Evolutionary conservation across 1,140 invertebrate genomes (phyloP), one percentile per base, ranked within the genome.

Genomic region (Ceratina calcarata): DNA sequence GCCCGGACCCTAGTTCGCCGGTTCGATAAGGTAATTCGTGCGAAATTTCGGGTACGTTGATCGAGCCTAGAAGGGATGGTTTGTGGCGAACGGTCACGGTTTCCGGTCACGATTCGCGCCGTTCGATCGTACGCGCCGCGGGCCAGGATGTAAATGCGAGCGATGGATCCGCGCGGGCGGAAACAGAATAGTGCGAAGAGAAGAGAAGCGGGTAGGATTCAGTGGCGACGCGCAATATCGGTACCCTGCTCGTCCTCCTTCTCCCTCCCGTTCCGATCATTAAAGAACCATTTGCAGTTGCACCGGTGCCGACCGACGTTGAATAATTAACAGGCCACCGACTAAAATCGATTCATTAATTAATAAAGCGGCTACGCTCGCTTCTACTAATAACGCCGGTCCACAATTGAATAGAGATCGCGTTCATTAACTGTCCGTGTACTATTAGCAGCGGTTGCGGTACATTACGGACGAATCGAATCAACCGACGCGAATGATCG

Each of bases 381-480:
- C 83, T 72, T 75, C 60, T 84, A 84, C 82, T 85, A 85, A 85
- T 84, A 85, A 85, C 83, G 60, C 67, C 69, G 61, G 73, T 81
- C 83, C 83, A 85, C 83, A 84, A 85, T 85, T 84, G 83, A 85
- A 85, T 85, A 84, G 82, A 81, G 73, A 85, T 80, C 83, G 72
- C 82, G 82, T 85, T 85, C 83, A 84, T 85, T 85, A 85, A 80
- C 83, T 80, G 66, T 78, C 76, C 76, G 66, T 66, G 77, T 66
- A 79, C 77, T 66, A 73, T 79, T 79, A 73, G 77, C 70, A 55
- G 69, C 70, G 77, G 77, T 79, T 79, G 77, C 68, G 82, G 76
- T 73, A 65, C 71, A 78, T 73, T 71, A 76, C 66, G 64, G 68
- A 72, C 78, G 72, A 71, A 83, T 72, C 72, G 73, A 66, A 58